Evolutionary conservation across 1,140 invertebrate genomes (phyloP), one percentile per base, ranked within the genome.

Genomic region (Lordiphosa collinella): DNA sequence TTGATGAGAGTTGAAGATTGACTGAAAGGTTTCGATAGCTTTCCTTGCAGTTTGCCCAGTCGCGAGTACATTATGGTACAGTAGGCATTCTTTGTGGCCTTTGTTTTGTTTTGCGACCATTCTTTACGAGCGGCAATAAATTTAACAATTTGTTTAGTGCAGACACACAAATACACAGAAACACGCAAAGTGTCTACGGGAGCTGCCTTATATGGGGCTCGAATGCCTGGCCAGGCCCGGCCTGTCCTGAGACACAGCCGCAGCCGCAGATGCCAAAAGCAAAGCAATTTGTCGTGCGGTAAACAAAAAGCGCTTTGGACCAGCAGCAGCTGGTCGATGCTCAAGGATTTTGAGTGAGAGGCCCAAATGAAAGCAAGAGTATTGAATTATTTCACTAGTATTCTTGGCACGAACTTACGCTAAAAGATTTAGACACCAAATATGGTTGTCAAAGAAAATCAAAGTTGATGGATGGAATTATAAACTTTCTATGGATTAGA

Each of bases 131-230:
- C 52, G 52, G 72, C 79, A 84, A 84, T 84, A 84, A 84, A 84
- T 84, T 84, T 78, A 84, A 84, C 79, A 84, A 84, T 84, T 84
- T 84, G 78, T 84, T 84, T 84, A 84, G 78, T 62, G 54, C 68
- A 65, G 41, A 78, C 72, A 69, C 56, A 63, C 49, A 55, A 32
- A 40, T 47, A 67, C 18, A 50, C 29, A 47, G 49, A 46, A 25
- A 49, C 47, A 38, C 35, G 44, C 44, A 56, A 59, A 55, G 63
- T 80, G 75, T 76, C 76, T 82, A 82, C 60, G 54, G 54, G 51
- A 60, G 43, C 65, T 68, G 55, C 78, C 76, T 72, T 82, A 82
- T 82, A 82, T 72, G 76, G 78, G 35, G 52, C 13, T 41, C 13
- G 16, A 22, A 4, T 16, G 38, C 36, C 40, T 29, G 41, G 38